phyloP scores from a whole-genome alignment of 2,888 invertebrate genomes.

The Clusia tigrina region DNA sequence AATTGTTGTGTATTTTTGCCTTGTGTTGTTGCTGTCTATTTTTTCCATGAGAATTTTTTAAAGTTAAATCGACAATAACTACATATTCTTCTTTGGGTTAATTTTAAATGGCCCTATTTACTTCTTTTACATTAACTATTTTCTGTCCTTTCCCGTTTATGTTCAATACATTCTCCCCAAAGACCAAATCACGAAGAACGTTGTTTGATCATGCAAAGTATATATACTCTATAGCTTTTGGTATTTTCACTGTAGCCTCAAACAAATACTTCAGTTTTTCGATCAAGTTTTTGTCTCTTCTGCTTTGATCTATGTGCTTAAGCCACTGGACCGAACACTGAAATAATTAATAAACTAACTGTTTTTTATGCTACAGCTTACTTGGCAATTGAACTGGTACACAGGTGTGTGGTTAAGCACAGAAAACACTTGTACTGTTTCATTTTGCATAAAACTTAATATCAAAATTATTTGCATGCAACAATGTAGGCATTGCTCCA shows the following conservation, averaged over 20 bases:
- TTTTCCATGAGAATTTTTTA: constrained; percentile 38
- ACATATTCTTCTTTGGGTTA: constrained; percentile 40
- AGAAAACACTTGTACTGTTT: constrained; percentile 34
- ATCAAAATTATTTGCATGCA: constrained; percentile 32
- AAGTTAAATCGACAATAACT: constrained; percentile 49
- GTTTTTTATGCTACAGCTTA: constrained; percentile 51
- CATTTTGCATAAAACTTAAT: constrained; percentile 55
- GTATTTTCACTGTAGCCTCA: constrained; percentile 49
- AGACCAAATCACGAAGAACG: constrained; percentile 3
- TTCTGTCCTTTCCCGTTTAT: background rate
- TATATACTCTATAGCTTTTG: constrained; percentile 43
- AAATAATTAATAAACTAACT: constrained; percentile 13
- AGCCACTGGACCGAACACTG: constrained; percentile 56
- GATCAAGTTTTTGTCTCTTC: constrained; percentile 48
- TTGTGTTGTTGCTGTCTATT: constrained; percentile 28
- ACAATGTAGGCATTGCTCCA: constrained; percentile 34
- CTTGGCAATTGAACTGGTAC: constrained; percentile 44
- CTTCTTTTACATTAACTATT: background rate
- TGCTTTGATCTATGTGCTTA: constrained; percentile 52
- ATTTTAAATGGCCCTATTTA: background rate
- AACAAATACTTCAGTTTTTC: constrained; percentile 40
- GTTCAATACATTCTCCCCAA: constrained; percentile 1
- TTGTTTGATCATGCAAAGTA: background rate
- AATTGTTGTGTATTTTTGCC: no score
- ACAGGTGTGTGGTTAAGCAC: constrained; percentile 43